A percentile compares a stretch with the other conserved stretches of the same genome.
Evolutionary conservation across 1,140 invertebrate genomes (phyloP).

Genomic region (Aphidius ervi): DNA sequence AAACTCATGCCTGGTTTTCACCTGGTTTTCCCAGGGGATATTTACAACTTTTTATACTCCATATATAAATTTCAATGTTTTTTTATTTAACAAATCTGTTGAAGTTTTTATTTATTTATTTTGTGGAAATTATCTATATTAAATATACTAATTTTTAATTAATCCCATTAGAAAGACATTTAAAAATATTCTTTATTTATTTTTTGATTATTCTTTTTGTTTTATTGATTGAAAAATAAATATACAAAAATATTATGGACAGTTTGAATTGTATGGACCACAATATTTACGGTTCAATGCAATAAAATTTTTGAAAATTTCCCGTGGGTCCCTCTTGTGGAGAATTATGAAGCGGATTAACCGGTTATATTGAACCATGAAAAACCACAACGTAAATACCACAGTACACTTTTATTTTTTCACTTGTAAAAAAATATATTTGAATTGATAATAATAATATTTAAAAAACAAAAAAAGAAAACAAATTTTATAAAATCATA

Average conservation of each 20-base stretch:
- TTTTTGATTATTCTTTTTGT: no score
- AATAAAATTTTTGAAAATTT: conserved; percentile 30
- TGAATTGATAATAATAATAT: no score
- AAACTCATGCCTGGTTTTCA: conserved; percentile 31
- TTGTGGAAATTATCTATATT: no score
- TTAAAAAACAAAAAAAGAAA: no score
- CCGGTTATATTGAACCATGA: conserved; percentile 44
- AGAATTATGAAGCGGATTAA: conserved; percentile 29
- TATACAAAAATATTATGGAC: conserved; percentile 2
- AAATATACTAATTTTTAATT: no score
- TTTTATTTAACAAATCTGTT: no score
- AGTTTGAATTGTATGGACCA: neutral
- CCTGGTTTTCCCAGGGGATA: conserved; percentile 15
- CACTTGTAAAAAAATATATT: no score
- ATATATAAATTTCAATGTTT: conserved; percentile 6
- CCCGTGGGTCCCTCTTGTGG: conserved; percentile 26
- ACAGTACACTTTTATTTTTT: no score
- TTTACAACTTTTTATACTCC: conserved; percentile 2
- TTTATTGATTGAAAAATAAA: neutral
- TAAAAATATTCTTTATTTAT: no score
- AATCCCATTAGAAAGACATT: no score
- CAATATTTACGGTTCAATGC: conserved; percentile 30
- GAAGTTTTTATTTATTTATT: no score
- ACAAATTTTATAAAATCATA: no score
- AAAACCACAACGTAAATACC: neutral